Conservation (phyloP, 2,888 invertebrate species). For the Rhagium mordax region DNA sequence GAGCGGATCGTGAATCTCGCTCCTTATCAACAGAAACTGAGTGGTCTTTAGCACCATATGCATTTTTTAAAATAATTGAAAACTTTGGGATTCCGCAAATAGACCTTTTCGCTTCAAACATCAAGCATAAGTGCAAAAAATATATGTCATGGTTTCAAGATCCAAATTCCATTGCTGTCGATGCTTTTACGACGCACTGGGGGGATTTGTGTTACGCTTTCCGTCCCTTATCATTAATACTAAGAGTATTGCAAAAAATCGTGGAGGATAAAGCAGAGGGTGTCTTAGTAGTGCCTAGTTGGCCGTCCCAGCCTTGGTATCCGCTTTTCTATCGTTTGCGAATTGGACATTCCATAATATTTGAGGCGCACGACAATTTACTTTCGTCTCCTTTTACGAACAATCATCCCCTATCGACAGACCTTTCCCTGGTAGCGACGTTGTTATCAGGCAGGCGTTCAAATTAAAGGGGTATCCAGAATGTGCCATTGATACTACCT, state of each 20-base stretch:
- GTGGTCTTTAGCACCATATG: not conserved
- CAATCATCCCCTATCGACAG: no score
- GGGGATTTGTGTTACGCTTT: not conserved
- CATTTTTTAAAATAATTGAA: not conserved
- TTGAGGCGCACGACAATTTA: not conserved
- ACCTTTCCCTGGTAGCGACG: no score
- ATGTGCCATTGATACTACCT: no score
- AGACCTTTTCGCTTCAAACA: conserved; percentile 12
- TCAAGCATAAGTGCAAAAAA: not conserved
- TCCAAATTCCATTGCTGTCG: not conserved
- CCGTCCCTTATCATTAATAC: not conserved
- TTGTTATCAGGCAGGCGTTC: no score
- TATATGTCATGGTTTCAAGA: not conserved
- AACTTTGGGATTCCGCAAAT: not conserved
- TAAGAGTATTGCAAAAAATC: not conserved
- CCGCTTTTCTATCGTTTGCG: not conserved
- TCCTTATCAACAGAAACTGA: not conserved
- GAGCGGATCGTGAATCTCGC: not conserved
- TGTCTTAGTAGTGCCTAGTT: no score
- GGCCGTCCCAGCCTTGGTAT: no score
- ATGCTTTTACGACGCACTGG: not conserved
- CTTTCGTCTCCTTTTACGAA: no score
- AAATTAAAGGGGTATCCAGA: no score
- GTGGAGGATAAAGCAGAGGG: not conserved
- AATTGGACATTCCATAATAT: not conserved